A percentile compares a stretch with the other conserved stretches of the same genome.
Evolutionary conservation across 2,888 invertebrate genomes (phyloP).

Genomic region (Saturnia pavonia): DNA sequence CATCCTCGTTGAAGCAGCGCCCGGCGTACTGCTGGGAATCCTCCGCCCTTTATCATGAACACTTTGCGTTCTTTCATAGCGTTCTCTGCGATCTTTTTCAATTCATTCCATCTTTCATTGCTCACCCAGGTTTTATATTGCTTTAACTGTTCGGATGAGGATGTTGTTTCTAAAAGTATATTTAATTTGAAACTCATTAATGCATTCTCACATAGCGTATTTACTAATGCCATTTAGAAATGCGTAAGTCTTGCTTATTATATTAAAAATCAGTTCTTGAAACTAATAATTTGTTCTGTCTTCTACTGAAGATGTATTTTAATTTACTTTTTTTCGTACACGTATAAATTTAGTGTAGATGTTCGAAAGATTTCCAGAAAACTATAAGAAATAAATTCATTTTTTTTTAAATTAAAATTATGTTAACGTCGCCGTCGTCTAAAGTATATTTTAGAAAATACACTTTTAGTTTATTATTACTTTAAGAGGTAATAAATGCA

Average conservation of each 20-base stretch:
- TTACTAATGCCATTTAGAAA: no score
- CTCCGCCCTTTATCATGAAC: constrained; percentile 87
- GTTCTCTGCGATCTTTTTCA: constrained; percentile 84
- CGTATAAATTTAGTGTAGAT: no score
- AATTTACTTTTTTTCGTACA: no score
- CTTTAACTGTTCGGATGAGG: constrained; percentile 69
- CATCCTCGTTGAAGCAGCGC: constrained; percentile 87
- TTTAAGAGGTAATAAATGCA: not conserved
- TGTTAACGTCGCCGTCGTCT: no score
- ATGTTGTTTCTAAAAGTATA: constrained; percentile 41
- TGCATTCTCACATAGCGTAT: not conserved
- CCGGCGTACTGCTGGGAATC: constrained; percentile 86
- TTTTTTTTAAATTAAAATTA: no score
- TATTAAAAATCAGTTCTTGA: not conserved
- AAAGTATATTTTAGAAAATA: no score
- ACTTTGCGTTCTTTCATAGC: constrained; percentile 85
- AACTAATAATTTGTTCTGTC: not conserved
- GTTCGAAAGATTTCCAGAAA: no score
- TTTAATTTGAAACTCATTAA: not conserved
- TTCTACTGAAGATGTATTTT: not conserved
- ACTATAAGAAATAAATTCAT: no score
- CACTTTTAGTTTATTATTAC: not conserved
- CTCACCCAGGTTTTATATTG: constrained; percentile 82
- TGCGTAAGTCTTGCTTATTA: not conserved
- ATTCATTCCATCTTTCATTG: constrained; percentile 84